Evolutionary conservation across 2,113 vertebrate species (phyloP), one percentile per base, ranked within the genome.

Genomic region (Sterrhoptilus dennistouni): DNA sequence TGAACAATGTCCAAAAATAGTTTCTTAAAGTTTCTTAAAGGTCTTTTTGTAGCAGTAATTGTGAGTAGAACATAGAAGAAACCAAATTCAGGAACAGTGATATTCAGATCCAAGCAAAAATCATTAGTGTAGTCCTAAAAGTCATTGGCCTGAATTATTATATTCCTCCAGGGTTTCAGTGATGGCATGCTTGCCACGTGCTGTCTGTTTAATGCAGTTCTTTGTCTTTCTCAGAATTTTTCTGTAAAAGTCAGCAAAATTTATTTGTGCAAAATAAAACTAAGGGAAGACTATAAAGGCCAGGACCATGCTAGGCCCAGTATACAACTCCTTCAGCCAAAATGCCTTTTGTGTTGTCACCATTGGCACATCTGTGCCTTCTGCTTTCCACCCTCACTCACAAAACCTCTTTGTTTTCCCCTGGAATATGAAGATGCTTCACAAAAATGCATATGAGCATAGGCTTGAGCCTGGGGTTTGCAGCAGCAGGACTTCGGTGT

Each of bases 81-180:
- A 83, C 1, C 25, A 83, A 90, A 69, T 68, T 83, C 72, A 87
- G 38, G 40, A 11, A 42, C 63, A 94, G 72, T 90, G 35, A 6
- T 93, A 94, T 95, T 96, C 85, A 87, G 42, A 92, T 56, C 75
- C 89, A 79, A 95, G 40, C 40, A 74, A 60, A 95, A 97, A 90
- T 15, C 71, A 64, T 72, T 79, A 76, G 14, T 50, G 75, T 35
- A 89, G 27, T 63, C 75, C 85, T 81, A 94, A 82, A 96, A 91
- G 69, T 81, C 83, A 86, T 40, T 85, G 90, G 36, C 80, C 80
- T 97, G 87, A 95, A 95, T 96, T 96, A 83, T 78, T 88, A 75
- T 54, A 87, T 84, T 87, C 71, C 94, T 93, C 78, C 28, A 86
- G 50, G 60, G 40, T 50, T 90, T 88, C 31, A 47, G 28, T 71